These are phyloP conservation scores for Brachionus paranguensis DNA, from an alignment of 1,140 invertebrate species.

Conservation along the genomic window DNA sequence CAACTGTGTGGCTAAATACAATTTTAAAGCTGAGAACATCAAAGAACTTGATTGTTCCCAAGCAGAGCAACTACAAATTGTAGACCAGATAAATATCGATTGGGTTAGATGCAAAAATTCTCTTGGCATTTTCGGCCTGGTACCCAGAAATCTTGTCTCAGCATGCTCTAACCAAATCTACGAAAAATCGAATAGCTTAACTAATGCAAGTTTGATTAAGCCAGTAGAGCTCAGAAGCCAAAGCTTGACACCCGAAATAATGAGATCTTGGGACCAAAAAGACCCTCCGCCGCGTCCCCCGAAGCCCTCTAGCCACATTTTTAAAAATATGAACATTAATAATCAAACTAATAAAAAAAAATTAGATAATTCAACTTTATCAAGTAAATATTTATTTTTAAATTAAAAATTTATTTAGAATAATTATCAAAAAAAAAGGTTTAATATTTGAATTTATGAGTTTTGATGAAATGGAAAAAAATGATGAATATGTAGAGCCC, in stretches of 20 bases:
- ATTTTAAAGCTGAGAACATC: neutral
- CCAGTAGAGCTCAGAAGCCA: neutral
- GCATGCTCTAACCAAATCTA: neutral
- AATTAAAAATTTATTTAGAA: neutral
- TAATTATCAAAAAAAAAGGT: neutral
- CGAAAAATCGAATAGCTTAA: neutral
- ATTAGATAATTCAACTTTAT: neutral
- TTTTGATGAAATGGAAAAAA: neutral
- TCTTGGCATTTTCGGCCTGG: neutral
- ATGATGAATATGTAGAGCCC: neutral
- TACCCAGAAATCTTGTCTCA: neutral
- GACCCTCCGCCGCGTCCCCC: neutral
- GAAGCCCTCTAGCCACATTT: neutral
- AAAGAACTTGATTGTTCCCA: neutral
- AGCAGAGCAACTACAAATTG: neutral
- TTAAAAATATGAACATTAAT: neutral
- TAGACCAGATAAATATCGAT: neutral
- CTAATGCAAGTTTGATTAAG: neutral
- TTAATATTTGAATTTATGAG: neutral
- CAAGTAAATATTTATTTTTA: neutral
- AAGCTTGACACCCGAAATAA: neutral
- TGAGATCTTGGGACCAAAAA: neutral
- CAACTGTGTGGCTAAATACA: neutral
- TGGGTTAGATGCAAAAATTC: neutral
- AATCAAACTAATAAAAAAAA: neutral